These are phyloP conservation scores for Lymantria monacha DNA, from an alignment of 2,888 invertebrate species.

Conservation along the genomic window DNA sequence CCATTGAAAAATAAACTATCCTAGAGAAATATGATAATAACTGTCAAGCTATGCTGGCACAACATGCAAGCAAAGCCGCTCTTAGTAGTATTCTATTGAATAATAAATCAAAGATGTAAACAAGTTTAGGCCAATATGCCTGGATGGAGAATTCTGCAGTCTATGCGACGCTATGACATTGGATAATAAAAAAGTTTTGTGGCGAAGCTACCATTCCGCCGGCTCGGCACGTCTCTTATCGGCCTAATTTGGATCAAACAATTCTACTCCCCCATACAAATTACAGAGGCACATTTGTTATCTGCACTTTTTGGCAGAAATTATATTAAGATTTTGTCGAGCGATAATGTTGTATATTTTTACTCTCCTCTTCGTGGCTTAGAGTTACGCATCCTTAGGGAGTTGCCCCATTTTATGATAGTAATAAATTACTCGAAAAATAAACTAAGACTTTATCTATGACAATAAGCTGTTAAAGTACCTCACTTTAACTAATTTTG, in stretches of 20 bases:
- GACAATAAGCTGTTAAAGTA: too few relatives aligned
- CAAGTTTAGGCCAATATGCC: conserved; percentile 41
- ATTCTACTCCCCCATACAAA: conserved; percentile 70
- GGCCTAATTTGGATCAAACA: conserved; percentile 76
- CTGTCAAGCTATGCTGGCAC: too few relatives aligned
- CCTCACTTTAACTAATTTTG: too few relatives aligned
- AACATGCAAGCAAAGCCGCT: too few relatives aligned
- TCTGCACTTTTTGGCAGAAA: conserved; percentile 75
- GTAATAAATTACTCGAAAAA: conserved; percentile 66
- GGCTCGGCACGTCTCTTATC: conserved; percentile 68
- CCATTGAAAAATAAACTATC: too few relatives aligned
- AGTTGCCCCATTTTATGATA: conserved; percentile 59
- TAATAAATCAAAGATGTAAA: conserved; percentile 36
- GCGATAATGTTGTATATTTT: conserved; percentile 73
- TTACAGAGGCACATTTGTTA: conserved; percentile 72
- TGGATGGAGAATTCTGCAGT: conserved; percentile 38
- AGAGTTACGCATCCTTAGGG: conserved; percentile 52
- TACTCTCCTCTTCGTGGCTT: conserved; percentile 51
- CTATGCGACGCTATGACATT: conserved; percentile 37
- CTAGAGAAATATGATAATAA: too few relatives aligned
- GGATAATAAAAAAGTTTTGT: conserved; percentile 65
- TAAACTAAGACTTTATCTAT: conserved; percentile 54
- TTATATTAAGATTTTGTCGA: conserved; percentile 75
- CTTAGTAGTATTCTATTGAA: too few relatives aligned
- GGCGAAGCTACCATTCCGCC: conserved; percentile 49